phyloP scores from a whole-genome alignment of 2,888 invertebrate genomes.

The Cremastobaeus sp. region DNA sequence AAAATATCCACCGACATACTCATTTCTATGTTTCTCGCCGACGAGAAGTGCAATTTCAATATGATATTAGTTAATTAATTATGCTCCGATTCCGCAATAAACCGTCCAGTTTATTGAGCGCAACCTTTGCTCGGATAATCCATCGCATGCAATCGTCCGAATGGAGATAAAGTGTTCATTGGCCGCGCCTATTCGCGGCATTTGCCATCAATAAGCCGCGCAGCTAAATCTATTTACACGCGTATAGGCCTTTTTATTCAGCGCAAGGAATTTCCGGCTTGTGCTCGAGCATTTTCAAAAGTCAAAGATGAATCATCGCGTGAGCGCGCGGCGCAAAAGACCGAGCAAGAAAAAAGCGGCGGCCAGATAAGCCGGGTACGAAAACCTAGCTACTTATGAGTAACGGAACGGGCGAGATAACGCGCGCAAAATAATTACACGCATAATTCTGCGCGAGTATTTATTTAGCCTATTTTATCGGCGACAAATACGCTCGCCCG shows the following conservation, averaged over 20 bases:
- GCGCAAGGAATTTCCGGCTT: slow-evolving; percentile 48
- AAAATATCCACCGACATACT: too few relatives aligned
- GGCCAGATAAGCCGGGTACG: slow-evolving; percentile 23
- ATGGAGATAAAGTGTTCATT: slow-evolving; percentile 24
- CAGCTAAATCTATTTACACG: slow-evolving; percentile 34
- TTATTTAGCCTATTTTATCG: slow-evolving; percentile 55
- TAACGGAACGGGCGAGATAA: slow-evolving; percentile 53
- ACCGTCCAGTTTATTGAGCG: not conserved
- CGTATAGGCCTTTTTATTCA: slow-evolving; percentile 19
- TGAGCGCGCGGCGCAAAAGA: not conserved
- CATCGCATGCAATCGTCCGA: slow-evolving; percentile 4
- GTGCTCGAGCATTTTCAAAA: slow-evolving; percentile 28
- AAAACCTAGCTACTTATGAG: slow-evolving; percentile 53
- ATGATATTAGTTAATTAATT: not conserved
- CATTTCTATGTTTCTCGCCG: too few relatives aligned
- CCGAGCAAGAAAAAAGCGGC: not conserved
- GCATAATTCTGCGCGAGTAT: slow-evolving; percentile 54
- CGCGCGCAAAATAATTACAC: slow-evolving; percentile 50
- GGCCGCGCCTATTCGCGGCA: slow-evolving; percentile 23
- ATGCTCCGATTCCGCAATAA: not conserved
- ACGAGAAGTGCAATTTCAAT: too few relatives aligned
- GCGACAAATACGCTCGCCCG: slow-evolving; percentile 55
- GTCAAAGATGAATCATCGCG: slow-evolving; percentile 38
- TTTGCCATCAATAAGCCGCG: slow-evolving; percentile 23
- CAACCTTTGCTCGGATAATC: slow-evolving; percentile 4